A percentile compares a stretch with the other conserved stretches of the same genome.
phyloP scores from a whole-genome alignment of 2,113 vertebrate genomes.

The Phalacrocorax pelagicus region DNA sequence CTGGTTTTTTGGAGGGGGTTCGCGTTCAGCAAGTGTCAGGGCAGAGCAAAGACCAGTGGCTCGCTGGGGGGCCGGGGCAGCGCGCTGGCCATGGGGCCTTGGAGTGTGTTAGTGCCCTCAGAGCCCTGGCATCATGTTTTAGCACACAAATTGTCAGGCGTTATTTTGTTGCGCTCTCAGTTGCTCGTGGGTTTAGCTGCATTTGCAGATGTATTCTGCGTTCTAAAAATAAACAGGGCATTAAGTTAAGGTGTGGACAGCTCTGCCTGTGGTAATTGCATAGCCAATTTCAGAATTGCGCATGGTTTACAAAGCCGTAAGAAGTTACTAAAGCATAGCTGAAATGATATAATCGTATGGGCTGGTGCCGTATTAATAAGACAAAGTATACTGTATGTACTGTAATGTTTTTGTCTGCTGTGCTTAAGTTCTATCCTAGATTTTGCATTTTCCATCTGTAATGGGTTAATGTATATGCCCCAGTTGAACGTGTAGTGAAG shows the following conservation, averaged over 20 bases:
- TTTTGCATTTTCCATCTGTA: not conserved
- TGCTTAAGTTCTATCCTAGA: not conserved
- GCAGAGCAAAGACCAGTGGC: not conserved
- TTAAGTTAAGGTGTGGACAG: not conserved
- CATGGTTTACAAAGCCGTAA: not conserved
- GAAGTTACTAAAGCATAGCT: not conserved
- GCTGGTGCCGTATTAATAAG: not conserved
- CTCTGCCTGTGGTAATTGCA: not conserved
- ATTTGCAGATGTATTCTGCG: not conserved
- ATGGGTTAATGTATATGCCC: not conserved
- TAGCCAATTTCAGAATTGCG: not conserved
- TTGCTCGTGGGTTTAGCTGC: not conserved
- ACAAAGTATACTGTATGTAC: not conserved
- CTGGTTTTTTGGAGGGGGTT: fast-evolving
- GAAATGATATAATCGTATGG: not conserved
- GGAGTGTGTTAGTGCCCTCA: fast-evolving
- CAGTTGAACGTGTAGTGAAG: not conserved
- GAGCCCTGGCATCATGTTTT: fast-evolving
- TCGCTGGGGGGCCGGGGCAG: fast-evolving
- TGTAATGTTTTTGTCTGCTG: not conserved
- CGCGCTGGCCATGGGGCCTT: fast-evolving
- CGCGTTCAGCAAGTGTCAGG: not conserved
- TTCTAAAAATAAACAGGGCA: not conserved
- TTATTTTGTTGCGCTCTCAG: not conserved
- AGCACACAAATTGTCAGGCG: fast-evolving